These are phyloP conservation scores for Oxyscelio sp. DNA, from an alignment of 2,888 invertebrate species.

Conservation along the genomic window DNA sequence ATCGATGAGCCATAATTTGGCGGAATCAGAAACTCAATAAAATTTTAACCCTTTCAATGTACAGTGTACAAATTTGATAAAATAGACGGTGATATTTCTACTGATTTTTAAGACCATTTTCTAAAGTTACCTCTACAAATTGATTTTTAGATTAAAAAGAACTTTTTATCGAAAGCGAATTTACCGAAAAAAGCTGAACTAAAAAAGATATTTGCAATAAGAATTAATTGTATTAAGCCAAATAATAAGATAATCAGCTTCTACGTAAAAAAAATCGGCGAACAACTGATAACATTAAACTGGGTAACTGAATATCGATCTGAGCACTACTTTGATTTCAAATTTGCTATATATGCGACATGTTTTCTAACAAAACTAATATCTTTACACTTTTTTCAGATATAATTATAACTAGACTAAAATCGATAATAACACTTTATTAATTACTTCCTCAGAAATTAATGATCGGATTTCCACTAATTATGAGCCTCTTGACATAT, in stretches of 20 bases:
- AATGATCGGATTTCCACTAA: constrained; percentile 15
- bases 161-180: too few relatives aligned
- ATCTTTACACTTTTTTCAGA: constrained; percentile 24
- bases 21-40: too few relatives aligned
- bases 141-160: too few relatives aligned
- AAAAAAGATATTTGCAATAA: too few relatives aligned
- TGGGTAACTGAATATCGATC: constrained; percentile 32
- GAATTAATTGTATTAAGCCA: too few relatives aligned
- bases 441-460: constrained; percentile 30
- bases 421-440: constrained; percentile 31
- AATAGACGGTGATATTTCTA: too few relatives aligned
- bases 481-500: background rate
- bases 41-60: too few relatives aligned
- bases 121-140: too few relatives aligned
- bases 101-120: too few relatives aligned
- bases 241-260: too few relatives aligned
- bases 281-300: constrained; percentile 21
- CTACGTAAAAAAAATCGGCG: background rate
- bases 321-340: constrained; percentile 27
- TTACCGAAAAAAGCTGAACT: too few relatives aligned
- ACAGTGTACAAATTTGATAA: too few relatives aligned
- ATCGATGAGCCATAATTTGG: background rate
- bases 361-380: constrained; percentile 46
- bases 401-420: constrained; percentile 34
- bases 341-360: constrained; percentile 27